Conservation (phyloP, 2,888 invertebrate genomes). For the Brachypalpus laphriformis region DNA sequence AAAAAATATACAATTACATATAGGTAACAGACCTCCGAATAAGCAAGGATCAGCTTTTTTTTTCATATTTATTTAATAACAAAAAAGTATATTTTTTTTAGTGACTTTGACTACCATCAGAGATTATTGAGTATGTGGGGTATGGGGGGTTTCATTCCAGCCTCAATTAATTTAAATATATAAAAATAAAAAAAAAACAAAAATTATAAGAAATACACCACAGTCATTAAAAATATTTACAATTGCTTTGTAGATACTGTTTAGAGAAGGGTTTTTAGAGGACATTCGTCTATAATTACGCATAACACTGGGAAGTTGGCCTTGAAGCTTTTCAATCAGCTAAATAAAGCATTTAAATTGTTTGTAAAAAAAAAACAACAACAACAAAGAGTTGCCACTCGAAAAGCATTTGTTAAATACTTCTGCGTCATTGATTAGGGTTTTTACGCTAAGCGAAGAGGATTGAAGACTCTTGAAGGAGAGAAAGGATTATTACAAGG, state of each 20-base stretch:
- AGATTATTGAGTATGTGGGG: slow-evolving; percentile 53
- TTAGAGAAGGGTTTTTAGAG: slow-evolving; percentile 2
- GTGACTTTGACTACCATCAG: slow-evolving; percentile 76
- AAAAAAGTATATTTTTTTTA: slow-evolving; percentile 48
- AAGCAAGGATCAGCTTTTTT: slow-evolving; percentile 75
- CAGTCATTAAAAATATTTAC: slow-evolving; percentile 72
- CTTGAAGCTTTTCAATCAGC: slow-evolving; percentile 10
- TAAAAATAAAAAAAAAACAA: slow-evolving; percentile 38
- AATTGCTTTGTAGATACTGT: slow-evolving; percentile 65
- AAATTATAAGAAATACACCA: slow-evolving; percentile 60
- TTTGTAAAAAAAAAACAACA: background rate
- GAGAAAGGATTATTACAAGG: slow-evolving; percentile 13
- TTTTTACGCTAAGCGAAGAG: background rate
- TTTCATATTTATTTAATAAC: slow-evolving; percentile 54
- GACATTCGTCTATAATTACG: background rate
- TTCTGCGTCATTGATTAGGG: background rate
- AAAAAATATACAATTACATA: slow-evolving; percentile 66
- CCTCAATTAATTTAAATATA: slow-evolving; percentile 67
- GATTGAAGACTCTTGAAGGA: slow-evolving; percentile 5
- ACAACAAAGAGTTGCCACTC: slow-evolving; percentile 4
- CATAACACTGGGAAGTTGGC: background rate
- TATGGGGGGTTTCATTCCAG: slow-evolving; percentile 49
- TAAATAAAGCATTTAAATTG: slow-evolving; percentile 4
- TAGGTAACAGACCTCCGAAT: slow-evolving; percentile 76
- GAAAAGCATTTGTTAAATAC: background rate